These are phyloP conservation scores for Colletes latitarsis DNA, from an alignment of 1,140 invertebrate genomes.

Conservation along the genomic window DNA sequence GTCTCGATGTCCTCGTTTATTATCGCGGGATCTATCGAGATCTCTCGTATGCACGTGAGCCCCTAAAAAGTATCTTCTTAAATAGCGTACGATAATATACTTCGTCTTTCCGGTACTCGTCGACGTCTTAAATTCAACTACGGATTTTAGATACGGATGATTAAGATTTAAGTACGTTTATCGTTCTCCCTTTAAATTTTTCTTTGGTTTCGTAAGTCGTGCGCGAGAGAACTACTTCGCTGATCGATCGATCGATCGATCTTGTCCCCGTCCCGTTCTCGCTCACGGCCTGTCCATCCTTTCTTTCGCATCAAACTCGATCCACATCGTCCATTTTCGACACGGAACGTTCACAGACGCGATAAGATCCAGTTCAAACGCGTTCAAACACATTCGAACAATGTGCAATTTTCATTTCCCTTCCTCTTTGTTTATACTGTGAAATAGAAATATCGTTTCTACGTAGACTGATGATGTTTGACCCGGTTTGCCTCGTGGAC, in stretches of 20 bases:
- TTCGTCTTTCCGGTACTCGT: constrained; percentile 33
- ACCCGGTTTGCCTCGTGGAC: no score
- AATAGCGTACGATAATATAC: constrained; percentile 24
- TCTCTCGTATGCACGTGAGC: constrained; percentile 35
- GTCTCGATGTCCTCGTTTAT: constrained; percentile 14
- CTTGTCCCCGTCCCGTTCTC: constrained; percentile 5
- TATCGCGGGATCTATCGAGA: not conserved
- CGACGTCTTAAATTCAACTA: constrained; percentile 17
- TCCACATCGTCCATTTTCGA: not conserved
- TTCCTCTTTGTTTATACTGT: no score
- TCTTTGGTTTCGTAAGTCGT: constrained; percentile 3
- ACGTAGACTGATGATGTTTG: no score
- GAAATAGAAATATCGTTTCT: no score
- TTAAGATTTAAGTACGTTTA: constrained; percentile 26
- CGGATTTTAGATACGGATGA: not conserved
- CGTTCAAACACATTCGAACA: no score
- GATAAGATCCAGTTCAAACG: no score
- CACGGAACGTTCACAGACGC: no score
- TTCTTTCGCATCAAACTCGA: not conserved
- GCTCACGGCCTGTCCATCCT: not conserved
- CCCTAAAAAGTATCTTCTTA: constrained; percentile 34
- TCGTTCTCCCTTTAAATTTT: not conserved
- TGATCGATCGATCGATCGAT: constrained; percentile 31
- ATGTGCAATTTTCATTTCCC: no score
- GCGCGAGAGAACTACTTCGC: not conserved